Evolutionary conservation across 30 jellyfish, hydroid and myxozoan species (phyloP).

Genomic region (Aurelia coerulea): DNA sequence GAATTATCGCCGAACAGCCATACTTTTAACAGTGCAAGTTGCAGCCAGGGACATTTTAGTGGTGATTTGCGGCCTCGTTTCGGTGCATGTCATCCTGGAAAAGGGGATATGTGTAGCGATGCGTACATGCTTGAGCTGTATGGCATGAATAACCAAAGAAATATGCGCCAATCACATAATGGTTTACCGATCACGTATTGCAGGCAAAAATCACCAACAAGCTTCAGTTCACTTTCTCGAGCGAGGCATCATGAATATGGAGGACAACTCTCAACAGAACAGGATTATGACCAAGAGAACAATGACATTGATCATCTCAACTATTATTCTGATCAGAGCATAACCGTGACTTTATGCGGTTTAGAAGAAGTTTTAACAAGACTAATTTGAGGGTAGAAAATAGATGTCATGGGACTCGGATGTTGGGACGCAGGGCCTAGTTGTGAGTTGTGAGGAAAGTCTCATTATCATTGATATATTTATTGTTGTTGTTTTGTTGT

Average conservation of each 20-base stretch:
- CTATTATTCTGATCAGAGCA: slow-evolving; percentile 19
- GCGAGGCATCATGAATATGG: background rate
- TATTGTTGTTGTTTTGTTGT: too few relatives aligned
- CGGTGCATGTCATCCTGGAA: background rate
- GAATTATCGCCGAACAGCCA: slow-evolving; percentile 5
- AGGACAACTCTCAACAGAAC: background rate
- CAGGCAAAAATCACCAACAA: background rate
- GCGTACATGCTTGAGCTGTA: background rate
- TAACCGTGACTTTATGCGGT: slow-evolving; percentile 45
- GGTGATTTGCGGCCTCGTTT: background rate
- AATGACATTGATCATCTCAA: slow-evolving; percentile 8
- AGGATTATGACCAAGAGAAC: background rate
- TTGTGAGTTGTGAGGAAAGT: too few relatives aligned
- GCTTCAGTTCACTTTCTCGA: background rate
- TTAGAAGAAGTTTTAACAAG: slow-evolving; percentile 50
- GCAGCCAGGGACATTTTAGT: background rate
- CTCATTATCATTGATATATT: too few relatives aligned
- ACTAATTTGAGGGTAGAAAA: slow-evolving; percentile 2
- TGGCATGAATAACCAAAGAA: background rate
- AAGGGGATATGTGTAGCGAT: background rate
- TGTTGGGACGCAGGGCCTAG: too few relatives aligned
- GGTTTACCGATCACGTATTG: background rate
- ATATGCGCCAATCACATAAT: background rate
- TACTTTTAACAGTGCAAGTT: background rate
- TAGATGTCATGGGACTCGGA: too few relatives aligned